Base-by-base conservation (phyloP, 2,113 vertebrate genomes). In the Herpetotheres cachinnans region DNA sequence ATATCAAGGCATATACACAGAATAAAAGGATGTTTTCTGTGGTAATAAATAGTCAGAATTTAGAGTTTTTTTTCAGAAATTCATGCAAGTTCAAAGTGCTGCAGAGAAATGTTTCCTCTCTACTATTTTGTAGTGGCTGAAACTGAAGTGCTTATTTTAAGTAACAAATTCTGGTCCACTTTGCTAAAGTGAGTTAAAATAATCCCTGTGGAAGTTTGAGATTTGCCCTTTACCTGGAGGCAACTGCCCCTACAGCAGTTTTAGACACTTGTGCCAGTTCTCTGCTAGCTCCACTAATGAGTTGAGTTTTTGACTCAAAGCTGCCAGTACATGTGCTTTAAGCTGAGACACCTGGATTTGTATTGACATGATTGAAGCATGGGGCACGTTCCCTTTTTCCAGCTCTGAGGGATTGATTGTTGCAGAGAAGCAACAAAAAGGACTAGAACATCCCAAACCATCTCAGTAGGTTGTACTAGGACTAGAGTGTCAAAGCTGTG, bases 291-390 rank as follows among this genome's bases (percentile, higher is more conserved):
- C 36, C 40, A 10, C 30, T 52, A 26, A 6, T 1, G 47, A 67
- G 29, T 66, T 40, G 40, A 47, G 19, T 4, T 70, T 88, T 92
- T 58, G 58, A 20, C 76, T 86, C 17, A 6, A 6, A 46, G 46
- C 46, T 88, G 11, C 66, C 25, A 9, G 30, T 16, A 12, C 65
- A 17, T 1, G 0, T 29, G 25, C 44, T 69, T 56, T 32, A 19
- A 46, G 20, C 69, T 73, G 79, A 52, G 86, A 19, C 67, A 29
- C 50, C 24, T 73, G 59, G 10, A 1, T 87, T 62, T 82, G 38
- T 50, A 1, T 6, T 25, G 34, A 10, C 6, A 1, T 13, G 12
- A 1, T 1, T n/a, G 54, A 56, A 67, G 34, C 38, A 22, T 6
- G 19, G 40, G 72, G 4, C 21, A 11, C 0, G 0, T 7, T 14